Percentiles rank a stretch among this genome's conserved stretches.
Evolutionary conservation across 2,888 invertebrate species (phyloP).

Genomic region (Hydrotaea diabolus): DNA sequence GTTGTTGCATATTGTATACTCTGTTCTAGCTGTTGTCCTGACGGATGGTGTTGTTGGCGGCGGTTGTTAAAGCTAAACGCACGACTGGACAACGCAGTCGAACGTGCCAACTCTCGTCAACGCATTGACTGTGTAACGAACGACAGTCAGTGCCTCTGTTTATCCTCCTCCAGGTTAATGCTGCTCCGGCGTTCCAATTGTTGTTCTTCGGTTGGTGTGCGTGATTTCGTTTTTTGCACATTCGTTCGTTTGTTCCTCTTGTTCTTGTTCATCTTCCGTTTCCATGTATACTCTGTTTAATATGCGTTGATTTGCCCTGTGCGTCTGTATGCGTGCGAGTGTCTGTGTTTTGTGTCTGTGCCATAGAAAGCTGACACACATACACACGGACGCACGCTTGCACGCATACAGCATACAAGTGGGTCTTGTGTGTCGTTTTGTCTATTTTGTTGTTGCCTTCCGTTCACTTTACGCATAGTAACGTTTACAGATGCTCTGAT

Average conservation of each 20-base stretch:
- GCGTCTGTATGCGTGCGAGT: slow-evolving; percentile 43
- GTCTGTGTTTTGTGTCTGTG: slow-evolving; percentile 16
- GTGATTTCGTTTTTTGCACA: background rate
- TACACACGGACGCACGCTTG: too few relatives aligned
- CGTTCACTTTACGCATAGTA: slow-evolving; percentile 55
- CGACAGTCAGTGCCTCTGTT: background rate
- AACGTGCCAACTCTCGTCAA: slow-evolving; percentile 48
- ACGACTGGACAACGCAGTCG: slow-evolving; percentile 60
- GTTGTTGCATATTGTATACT: too few relatives aligned
- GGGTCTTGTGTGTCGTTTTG: slow-evolving; percentile 23
- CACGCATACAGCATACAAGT: slow-evolving; percentile 9
- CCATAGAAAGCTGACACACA: too few relatives aligned
- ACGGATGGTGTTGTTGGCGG: too few relatives aligned
- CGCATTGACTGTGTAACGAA: background rate
- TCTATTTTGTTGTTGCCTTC: slow-evolving; percentile 10
- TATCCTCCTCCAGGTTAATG: slow-evolving; percentile 14
- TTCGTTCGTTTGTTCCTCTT: slow-evolving; percentile 9
- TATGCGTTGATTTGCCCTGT: slow-evolving; percentile 44
- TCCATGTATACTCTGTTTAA: slow-evolving; percentile 11
- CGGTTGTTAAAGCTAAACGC: slow-evolving; percentile 42
- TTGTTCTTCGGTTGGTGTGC: background rate
- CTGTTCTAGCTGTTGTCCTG: background rate
- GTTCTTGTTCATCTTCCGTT: background rate
- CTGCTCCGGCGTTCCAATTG: background rate
- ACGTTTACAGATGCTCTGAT: slow-evolving; percentile 27